These are phyloP conservation scores for Strongylocentrotus purpuratus DNA, from an alignment of 35 echinoderm and acorn worm species.

Conservation along the genomic window DNA sequence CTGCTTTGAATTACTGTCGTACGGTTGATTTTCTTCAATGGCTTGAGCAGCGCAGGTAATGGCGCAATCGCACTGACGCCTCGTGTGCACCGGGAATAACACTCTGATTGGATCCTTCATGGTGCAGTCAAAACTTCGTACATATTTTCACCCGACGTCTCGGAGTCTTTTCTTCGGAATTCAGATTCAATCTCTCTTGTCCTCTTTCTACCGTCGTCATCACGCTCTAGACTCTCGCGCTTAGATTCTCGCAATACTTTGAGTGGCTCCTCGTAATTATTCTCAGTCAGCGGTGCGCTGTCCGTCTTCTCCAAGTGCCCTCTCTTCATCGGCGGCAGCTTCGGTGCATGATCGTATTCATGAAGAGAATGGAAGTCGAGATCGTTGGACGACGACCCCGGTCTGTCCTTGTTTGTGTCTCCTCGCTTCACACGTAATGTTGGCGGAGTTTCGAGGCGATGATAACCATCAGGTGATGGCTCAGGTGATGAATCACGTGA, in stretches of 20 bases:
- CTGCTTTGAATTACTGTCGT: too few relatives aligned
- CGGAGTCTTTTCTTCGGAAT: not conserved
- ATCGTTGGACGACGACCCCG: slow-evolving; percentile 12
- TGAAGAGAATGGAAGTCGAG: not conserved
- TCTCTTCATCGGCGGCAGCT: slow-evolving; percentile 7
- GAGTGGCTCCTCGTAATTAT: slow-evolving; percentile 39
- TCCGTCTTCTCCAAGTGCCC: slow-evolving; percentile 31
- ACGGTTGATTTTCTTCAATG: too few relatives aligned
- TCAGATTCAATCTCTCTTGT: not conserved
- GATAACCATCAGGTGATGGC: slow-evolving; percentile 37
- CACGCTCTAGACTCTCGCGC: not conserved
- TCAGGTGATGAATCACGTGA: slow-evolving; percentile 41
- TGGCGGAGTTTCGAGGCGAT: slow-evolving; percentile 22
- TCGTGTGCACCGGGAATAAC: too few relatives aligned
- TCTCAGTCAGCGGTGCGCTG: not conserved
- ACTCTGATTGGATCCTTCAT: not conserved
- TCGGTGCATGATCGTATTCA: slow-evolving; percentile 28
- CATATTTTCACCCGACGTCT: slow-evolving; percentile 33
- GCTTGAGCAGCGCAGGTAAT: too few relatives aligned
- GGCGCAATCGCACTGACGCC: too few relatives aligned
- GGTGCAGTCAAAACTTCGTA: slow-evolving; percentile 38
- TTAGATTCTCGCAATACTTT: not conserved
- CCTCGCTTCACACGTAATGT: not conserved
- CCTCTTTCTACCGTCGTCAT: not conserved
- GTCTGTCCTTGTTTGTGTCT: slow-evolving; percentile 15